Evolutionary conservation across 2,797 vertebrate species (phyloP), one percentile per base, ranked within the genome.

Genomic region (Pseudomugil tenellus): DNA sequence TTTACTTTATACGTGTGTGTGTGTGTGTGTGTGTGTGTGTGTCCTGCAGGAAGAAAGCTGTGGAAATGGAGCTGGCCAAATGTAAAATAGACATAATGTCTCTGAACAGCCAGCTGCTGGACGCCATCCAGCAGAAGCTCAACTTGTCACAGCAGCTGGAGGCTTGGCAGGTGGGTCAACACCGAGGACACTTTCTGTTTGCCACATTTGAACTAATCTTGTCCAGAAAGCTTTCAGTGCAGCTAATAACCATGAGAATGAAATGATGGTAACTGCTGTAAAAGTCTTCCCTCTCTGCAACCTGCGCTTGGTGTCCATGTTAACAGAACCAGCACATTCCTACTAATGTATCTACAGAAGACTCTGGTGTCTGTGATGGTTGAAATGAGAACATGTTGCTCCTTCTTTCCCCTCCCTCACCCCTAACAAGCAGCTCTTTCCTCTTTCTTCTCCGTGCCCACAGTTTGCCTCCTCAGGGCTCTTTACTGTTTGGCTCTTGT

Each of bases 401-500:
- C 87, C 87, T 73, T 89, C 83, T 89, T 86, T 16, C 91, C 66
- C 89, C 94, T 93, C 63, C 88, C 74, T 86, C 70, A 43, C 54
- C 87, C 77, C 79, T 92, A 90, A 91, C 90, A 65, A 80, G 84
- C 80, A 95, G 93, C 95, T 91, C 84, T 91, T 72, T 90, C 87
- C 87, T 91, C 81, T 93, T 83, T 93, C 86, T 90, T 73, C 80
- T 91, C 87, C 89, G 84, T 41, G 76, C 86, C 89, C 86, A 85
- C 94, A 95, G 94, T 95, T 95, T 91, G 94, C 94, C 91, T 95
- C 94, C 87, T 95, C 94, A 93, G 94, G 94, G 91, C 93, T 95
- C 89, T 95, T 99, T 95, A 99, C 97, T 97, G 97, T 99, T 93
- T 99, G 97, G 97, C 98, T 99, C 95, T 98, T 99, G 96, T 99